These are phyloP conservation scores for Charina bottae DNA, from an alignment of 2,113 vertebrate genomes.

Conservation along the genomic window DNA sequence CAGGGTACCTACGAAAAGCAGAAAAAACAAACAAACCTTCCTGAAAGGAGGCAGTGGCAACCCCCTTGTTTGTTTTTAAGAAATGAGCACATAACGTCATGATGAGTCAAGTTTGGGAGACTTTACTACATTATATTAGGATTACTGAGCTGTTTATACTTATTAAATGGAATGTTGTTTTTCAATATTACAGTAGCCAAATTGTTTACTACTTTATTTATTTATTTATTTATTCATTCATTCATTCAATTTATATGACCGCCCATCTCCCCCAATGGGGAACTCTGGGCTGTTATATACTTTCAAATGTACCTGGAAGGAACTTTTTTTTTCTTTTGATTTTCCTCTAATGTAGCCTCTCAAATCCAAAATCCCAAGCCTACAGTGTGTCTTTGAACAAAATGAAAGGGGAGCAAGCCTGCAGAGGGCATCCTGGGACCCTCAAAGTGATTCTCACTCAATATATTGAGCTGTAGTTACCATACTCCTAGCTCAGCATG, in stretches of 20 bases:
- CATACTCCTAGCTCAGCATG: background rate
- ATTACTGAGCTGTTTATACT: background rate
- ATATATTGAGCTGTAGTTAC: background rate
- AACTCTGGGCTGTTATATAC: too few relatives aligned
- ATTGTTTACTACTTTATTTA: background rate
- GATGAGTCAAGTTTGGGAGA: background rate
- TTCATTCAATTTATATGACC: too few relatives aligned
- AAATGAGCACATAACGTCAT: background rate
- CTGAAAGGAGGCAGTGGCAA: background rate
- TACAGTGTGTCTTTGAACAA: background rate
- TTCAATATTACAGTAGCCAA: background rate
- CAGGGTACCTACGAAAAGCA: too few relatives aligned
- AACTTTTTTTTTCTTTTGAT: background rate
- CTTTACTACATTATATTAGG: background rate
- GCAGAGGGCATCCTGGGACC: background rate
- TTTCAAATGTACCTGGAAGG: background rate
- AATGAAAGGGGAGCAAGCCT: background rate
- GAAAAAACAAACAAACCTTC: background rate
- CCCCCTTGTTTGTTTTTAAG: background rate
- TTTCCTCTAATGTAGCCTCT: background rate
- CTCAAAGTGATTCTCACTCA: background rate
- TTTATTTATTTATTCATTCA: too few relatives aligned
- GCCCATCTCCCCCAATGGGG: too few relatives aligned
- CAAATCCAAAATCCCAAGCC: background rate
- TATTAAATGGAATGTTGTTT: background rate